Evolutionary conservation across 2,888 invertebrate genomes (phyloP), one percentile per base, ranked within the genome.

Genomic region (Nephrotoma flavescens): DNA sequence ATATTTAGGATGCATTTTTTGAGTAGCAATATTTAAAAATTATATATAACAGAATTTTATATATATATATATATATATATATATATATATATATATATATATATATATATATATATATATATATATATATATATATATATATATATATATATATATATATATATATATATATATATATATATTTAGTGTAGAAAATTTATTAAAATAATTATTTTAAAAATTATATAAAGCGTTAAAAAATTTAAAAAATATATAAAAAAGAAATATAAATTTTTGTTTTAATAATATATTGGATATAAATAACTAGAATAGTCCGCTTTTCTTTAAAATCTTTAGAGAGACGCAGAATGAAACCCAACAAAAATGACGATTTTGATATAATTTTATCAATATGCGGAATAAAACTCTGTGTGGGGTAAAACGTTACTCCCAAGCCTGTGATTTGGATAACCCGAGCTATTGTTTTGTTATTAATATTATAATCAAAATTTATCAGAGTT

Each of bases 41-140:
- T 84, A 84, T 84, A 84, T 84, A 84, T 7, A 83, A 84, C 42
- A 84, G n/a, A 42, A 84, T 83, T 41, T 83, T 83, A 83, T 83
- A 83, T 83, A 83, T 83, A 83, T 41, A 83, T 83, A 41, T 83
- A 83, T 83, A 41, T 83, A 83, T 41, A 83, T 83, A 83, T 83
- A 83, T 83, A 41, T 83, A 41, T 83, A 83, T 83, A 41, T 83
- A 83, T 83, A 83, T 83, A 83, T 83, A 83, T 83, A 41, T 83
- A 83, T 83, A 83, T 83, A 83, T 83, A 41, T 83, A 83, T 83
- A 83, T 83, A 83, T 83, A 83, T 83, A 83, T 83, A 83, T 83
- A 83, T 83, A 83, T 83, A 83, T 83, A 83, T 83, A 83, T 83
- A 83, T 19, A 83, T 83, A 83, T 83, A 83, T 19, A 83, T 83